Evolutionary conservation across 2,113 vertebrate species (phyloP).

Genomic region (Ageneiosus marmoratus): DNA sequence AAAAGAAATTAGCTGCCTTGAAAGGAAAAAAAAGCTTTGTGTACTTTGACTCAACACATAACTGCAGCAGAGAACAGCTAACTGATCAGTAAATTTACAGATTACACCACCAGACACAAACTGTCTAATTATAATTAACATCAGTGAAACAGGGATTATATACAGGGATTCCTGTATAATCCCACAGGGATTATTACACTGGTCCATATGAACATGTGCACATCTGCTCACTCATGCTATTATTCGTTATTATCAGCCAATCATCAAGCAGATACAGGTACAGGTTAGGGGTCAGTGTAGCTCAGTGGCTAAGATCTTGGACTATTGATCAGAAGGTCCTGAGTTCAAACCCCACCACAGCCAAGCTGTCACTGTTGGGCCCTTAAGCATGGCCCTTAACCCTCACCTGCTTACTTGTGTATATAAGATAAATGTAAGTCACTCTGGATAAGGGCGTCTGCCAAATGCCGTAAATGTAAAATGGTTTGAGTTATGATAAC

Average conservation of each 20-base stretch:
- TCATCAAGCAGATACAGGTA: neutral
- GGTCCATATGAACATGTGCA: neutral
- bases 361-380: too few species aligned
- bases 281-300: too few species aligned
- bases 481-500: neutral
- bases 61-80: neutral
- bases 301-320: too few species aligned
- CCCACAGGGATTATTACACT: too few species aligned
- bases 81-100: neutral
- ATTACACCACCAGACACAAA: neutral
- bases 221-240: neutral
- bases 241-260: neutral
- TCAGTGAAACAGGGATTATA: neutral
- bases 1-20: constrained; percentile 5
- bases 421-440: too few species aligned
- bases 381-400: too few species aligned
- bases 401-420: too few species aligned
- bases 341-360: too few species aligned
- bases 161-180: too few species aligned
- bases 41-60: neutral
- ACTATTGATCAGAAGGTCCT: too few species aligned
- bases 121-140: neutral
- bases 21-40: neutral
- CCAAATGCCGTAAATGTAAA: too few species aligned
- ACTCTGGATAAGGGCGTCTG: too few species aligned